phyloP scores from a whole-genome alignment of 2,797 vertebrate species.

The Labeo calbasu region DNA sequence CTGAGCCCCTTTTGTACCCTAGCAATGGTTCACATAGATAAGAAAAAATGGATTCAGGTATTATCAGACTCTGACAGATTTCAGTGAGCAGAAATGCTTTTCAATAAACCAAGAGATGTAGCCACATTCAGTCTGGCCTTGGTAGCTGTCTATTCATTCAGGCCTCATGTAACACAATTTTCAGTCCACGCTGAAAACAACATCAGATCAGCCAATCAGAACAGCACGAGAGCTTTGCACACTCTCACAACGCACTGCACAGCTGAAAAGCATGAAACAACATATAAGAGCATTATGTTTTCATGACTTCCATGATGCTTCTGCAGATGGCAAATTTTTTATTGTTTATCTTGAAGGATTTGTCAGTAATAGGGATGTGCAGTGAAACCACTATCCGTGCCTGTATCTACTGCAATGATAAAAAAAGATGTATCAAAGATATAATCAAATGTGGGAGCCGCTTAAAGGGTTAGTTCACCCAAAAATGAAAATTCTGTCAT shows the following conservation, averaged over 20 bases:
- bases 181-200: neutral
- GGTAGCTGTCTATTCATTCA: constrained; percentile 10
- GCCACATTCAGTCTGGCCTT: constrained; percentile 30
- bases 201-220: constrained; percentile 4
- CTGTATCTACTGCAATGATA: neutral
- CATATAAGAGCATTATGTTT: neutral
- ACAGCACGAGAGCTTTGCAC: neutral
- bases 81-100: constrained; percentile 37
- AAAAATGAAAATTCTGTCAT: no score
- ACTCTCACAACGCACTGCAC: neutral
- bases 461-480: neutral
- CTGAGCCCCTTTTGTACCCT: constrained; percentile 30
- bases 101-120: constrained; percentile 6
- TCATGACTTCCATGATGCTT: neutral
- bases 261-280: neutral
- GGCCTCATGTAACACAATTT: neutral
- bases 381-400: neutral
- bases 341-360: neutral
- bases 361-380: neutral
- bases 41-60: constrained; percentile 41
- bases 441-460: neutral
- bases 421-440: neutral
- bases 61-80: constrained; percentile 23
- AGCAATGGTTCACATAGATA: constrained; percentile 44
- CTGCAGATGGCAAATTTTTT: neutral